Evolutionary conservation across 1,140 invertebrate genomes (phyloP).

Genomic region (Wasmannia auropunctata): DNA sequence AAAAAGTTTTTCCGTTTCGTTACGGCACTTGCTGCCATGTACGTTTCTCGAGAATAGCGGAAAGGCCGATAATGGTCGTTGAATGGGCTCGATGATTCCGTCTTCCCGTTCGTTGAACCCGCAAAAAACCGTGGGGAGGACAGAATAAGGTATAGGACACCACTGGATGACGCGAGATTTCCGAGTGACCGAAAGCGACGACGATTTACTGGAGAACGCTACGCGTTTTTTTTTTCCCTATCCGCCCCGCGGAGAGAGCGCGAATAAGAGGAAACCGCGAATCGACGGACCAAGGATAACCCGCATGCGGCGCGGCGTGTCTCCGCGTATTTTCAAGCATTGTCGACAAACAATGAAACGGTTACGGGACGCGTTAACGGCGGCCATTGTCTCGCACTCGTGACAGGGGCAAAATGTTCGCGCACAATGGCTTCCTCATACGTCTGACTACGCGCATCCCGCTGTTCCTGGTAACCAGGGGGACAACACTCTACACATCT

Average conservation of each 20-base stretch:
- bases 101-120: constrained; percentile 18
- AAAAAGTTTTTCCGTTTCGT: not conserved
- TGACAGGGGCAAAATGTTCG: constrained; percentile 77
- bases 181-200: constrained; percentile 51
- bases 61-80: constrained; percentile 33
- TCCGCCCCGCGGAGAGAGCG: not conserved
- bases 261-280: constrained; percentile 64
- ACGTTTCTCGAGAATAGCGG: constrained; percentile 28
- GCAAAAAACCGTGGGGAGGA: not conserved
- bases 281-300: constrained; percentile 75
- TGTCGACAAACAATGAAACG: constrained; percentile 82
- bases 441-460: constrained; percentile 62
- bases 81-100: constrained; percentile 17
- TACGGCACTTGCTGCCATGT: not conserved
- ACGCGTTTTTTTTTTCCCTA: not conserved
- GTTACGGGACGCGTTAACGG: constrained; percentile 81
- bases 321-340: constrained; percentile 80
- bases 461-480: constrained; percentile 53
- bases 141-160: not conserved
- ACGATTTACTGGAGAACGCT: constrained; percentile 35
- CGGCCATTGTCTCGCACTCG: constrained; percentile 78
- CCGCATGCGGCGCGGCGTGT: constrained; percentile 64
- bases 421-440: constrained; percentile 77
- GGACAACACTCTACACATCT: constrained; percentile 22
- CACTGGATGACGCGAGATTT: constrained; percentile 10